Conservation (phyloP, 2,888 invertebrate species). For the Aphodius sticticus region DNA sequence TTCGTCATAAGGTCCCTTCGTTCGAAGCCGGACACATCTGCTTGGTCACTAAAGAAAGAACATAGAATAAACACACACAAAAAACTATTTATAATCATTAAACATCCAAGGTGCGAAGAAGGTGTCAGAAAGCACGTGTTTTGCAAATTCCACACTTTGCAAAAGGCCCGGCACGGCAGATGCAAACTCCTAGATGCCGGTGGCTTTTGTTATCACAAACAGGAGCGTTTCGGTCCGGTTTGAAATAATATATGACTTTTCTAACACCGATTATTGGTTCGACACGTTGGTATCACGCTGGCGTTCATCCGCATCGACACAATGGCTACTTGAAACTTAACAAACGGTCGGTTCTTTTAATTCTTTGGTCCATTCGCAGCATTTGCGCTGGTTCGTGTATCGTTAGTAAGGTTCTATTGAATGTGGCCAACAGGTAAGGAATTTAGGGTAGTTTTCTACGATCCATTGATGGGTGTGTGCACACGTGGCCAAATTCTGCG, state of each 20-base stretch:
- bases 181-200: background rate
- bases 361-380: background rate
- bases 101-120: background rate
- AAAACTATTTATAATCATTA: background rate
- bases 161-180: background rate
- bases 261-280: background rate
- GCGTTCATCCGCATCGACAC: background rate
- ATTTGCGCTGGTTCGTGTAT: background rate
- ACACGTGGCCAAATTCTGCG: background rate
- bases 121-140: constrained; percentile 4
- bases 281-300: background rate
- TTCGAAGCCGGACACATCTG: too few relatives aligned
- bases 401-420: background rate
- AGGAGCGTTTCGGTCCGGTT: background rate
- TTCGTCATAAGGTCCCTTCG: too few relatives aligned
- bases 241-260: background rate
- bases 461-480: background rate
- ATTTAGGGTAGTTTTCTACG: background rate
- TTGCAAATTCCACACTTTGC: background rate
- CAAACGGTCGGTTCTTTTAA: background rate
- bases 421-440: background rate
- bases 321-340: background rate
- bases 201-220: background rate
- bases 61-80: too few relatives aligned
- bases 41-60: too few relatives aligned